phyloP scores from a whole-genome alignment of 53 echinoderm and acorn worm species.

The Zoroaster sp. region DNA sequence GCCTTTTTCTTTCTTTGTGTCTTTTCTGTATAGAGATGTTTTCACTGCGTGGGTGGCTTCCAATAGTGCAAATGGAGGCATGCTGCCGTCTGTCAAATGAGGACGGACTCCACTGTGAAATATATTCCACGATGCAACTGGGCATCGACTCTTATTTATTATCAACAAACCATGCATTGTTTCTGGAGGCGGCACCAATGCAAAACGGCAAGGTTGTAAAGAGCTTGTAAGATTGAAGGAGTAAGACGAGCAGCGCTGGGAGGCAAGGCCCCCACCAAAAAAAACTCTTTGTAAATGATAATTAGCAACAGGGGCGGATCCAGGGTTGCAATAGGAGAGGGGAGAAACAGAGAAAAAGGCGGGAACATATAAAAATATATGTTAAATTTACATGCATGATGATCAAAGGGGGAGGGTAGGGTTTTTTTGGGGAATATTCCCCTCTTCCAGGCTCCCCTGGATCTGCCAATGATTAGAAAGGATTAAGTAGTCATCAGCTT shows the following conservation, averaged over 20 bases:
- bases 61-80: constrained; percentile 75
- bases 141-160: not conserved
- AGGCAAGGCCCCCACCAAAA: not conserved
- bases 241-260: not conserved
- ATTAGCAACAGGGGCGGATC: not conserved
- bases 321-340: not conserved
- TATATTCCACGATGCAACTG: not conserved
- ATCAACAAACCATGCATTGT: not conserved
- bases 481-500: not conserved
- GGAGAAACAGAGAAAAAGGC: not conserved
- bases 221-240: not conserved
- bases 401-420: too few species aligned
- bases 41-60: constrained; percentile 98
- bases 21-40: constrained; percentile 83
- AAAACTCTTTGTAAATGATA: not conserved
- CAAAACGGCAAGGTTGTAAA: not conserved
- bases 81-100: constrained; percentile 89
- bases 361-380: not conserved
- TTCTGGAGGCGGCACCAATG: not conserved
- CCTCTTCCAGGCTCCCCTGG: not conserved
- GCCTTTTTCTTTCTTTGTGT: constrained; percentile 6
- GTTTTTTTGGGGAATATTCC: too few species aligned
- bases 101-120: not conserved
- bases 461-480: not conserved
- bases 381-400: too few species aligned